Percentiles rank a stretch among this genome's conserved stretches.
phyloP scores from a whole-genome alignment of 1,140 invertebrate genomes.

The Cecropterus lyciades region DNA sequence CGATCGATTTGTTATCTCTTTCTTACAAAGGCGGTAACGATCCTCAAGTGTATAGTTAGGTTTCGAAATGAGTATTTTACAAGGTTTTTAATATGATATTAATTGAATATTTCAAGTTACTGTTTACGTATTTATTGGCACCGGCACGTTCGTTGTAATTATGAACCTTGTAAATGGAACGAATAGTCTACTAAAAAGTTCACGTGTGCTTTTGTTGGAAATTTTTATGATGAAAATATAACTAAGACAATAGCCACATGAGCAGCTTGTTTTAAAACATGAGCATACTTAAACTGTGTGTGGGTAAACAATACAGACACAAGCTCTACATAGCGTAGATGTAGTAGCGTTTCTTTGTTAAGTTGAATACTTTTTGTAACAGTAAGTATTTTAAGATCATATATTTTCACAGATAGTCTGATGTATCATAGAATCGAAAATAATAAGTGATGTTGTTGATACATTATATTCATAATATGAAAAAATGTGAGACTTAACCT shows the following conservation, averaged over 20 bases:
- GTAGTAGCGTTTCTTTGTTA: constrained; percentile 4
- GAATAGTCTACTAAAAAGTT: neutral
- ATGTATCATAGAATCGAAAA: neutral
- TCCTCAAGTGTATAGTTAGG: constrained; percentile 50
- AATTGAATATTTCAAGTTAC: constrained; percentile 9
- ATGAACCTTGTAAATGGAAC: neutral
- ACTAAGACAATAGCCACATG: constrained; percentile 26
- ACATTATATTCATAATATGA: too few species aligned
- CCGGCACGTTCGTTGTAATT: neutral
- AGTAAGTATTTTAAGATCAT: neutral
- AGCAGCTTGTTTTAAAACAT: constrained; percentile 15
- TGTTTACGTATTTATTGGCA: constrained; percentile 2
- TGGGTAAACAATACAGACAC: constrained; percentile 15
- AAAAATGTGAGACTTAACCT: too few species aligned
- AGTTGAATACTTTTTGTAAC: constrained; percentile 13
- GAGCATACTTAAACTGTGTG: constrained; percentile 20
- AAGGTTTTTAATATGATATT: constrained; percentile 25
- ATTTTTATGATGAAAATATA: constrained; percentile 25
- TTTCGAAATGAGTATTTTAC: constrained; percentile 43
- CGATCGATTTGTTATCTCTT: constrained; percentile 81
- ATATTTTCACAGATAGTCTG: neutral
- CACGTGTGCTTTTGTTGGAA: neutral
- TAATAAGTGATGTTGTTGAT: too few species aligned
- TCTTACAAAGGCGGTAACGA: constrained; percentile 68
- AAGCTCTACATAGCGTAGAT: neutral